Evolutionary conservation across 2,888 invertebrate species (phyloP), one percentile per base, ranked within the genome.

Genomic region (Lasioglossum morio): DNA sequence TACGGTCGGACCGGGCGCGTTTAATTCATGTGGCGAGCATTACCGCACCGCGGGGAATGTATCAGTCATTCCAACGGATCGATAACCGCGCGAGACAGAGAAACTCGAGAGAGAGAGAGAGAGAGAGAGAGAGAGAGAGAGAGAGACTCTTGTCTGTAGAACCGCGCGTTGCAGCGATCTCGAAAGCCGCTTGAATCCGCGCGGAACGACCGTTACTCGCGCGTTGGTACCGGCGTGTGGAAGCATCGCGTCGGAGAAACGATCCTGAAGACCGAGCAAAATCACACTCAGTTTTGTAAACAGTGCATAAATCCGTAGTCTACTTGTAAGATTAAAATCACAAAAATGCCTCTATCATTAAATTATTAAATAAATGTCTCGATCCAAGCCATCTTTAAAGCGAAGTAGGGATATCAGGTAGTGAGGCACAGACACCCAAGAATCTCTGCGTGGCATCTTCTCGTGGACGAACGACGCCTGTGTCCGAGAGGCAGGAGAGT

Each of bases 141-240:
- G 53, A 53, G 53, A 53, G 66, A n/a, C 4, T 34, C 19, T 19
- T 30, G n/a, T 72, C 27, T 57, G 27, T 66, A 23, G 66, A 66
- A 66, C 66, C 34, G 19, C 34, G 34, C 34, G 66, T 19, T 19
- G 66, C 66, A 30, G 19, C 19, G 75, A 10, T 34, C 69, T 8
- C 16, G 30, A 60, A 5, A 30, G 43, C 75, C 60, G 75, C 46
- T 60, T 63, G 60, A 43, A 30, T 48, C 69, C 40, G 53, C 57
- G 40, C 73, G 57, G 79, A 70, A 77, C 80, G 85, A 84, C 89
- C 88, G 89, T 89, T 89, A 87, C 75, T 79, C 80, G 46, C 30
- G 63, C 27, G 30, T 27, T 75, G 70, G 72, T 77, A 81, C 60
- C 81, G 72, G 60, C 34, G 66, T 30, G 16, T 30, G 19, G 34